Evolutionary conservation across 2,888 invertebrate genomes (phyloP).

Genomic region (Pseudococcus viburni): DNA sequence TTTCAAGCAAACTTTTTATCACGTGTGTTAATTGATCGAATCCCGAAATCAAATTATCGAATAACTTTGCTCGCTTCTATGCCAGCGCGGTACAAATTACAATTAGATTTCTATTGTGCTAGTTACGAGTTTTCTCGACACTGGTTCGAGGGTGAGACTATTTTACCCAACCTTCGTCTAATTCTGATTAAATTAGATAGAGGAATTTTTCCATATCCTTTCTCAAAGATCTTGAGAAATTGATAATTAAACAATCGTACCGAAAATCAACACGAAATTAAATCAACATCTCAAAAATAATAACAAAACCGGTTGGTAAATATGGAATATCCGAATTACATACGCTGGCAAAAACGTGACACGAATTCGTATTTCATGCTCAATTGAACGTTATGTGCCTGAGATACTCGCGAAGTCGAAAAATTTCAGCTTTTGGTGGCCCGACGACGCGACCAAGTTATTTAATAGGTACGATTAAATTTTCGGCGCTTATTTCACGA

Average conservation of each 20-base stretch:
- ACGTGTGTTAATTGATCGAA: conserved; percentile 40
- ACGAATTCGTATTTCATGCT: conserved; percentile 36
- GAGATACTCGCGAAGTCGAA: background rate
- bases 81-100: background rate
- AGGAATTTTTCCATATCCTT: background rate
- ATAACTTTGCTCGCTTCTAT: background rate
- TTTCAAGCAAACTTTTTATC: background rate
- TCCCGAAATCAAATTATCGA: conserved; percentile 38
- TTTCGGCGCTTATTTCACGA: background rate
- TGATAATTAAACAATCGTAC: background rate
- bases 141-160: too few species aligned
- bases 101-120: conserved; percentile 20
- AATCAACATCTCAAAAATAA: background rate
- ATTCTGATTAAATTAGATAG: background rate
- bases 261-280: conserved; percentile 8
- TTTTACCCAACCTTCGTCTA: background rate
- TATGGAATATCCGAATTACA: background rate
- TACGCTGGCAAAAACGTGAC: conserved; percentile 24
- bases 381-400: conserved; percentile 16
- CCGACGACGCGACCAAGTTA: background rate
- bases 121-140: background rate
- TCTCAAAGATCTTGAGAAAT: background rate
- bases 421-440: background rate
- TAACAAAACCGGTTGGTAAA: conserved; percentile 34
- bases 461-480: background rate